Evolutionary conservation across 92 coral and sea anemone genomes (phyloP).

Genomic region (Parazoanthus swiftii): DNA sequence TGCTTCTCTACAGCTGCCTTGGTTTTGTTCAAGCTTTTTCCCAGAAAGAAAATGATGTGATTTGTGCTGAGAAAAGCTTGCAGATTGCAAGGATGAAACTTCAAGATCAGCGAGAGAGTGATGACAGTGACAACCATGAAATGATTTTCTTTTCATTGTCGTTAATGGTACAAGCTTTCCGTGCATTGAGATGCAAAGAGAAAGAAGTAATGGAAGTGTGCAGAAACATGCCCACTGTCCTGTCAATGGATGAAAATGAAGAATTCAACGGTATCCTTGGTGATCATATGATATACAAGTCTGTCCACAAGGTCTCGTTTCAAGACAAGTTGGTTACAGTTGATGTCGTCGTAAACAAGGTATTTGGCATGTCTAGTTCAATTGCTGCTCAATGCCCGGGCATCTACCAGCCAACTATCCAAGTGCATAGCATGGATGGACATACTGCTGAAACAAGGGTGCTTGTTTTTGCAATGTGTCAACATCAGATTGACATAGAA

Average conservation of each 20-base stretch:
- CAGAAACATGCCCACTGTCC: not conserved
- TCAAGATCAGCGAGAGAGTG: not conserved
- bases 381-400: not conserved
- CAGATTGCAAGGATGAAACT: not conserved
- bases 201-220: not conserved
- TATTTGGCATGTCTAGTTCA: not conserved
- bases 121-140: too few relatives aligned
- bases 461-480: conserved; percentile 26
- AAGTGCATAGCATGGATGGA: not conserved
- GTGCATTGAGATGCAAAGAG: not conserved
- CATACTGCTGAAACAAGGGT: not conserved
- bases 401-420: not conserved
- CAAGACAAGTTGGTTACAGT: not conserved
- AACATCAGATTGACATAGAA: conserved; percentile 20
- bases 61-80: not conserved
- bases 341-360: not conserved
- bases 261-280: not conserved
- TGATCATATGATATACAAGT: not conserved
- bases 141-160: not conserved
- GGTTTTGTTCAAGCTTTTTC: conserved; percentile 2
- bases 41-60: not conserved
- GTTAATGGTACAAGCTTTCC: conserved; percentile 12
- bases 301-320: not conserved
- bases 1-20: conserved; percentile 23
- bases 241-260: not conserved